Evolutionary conservation across 2,113 vertebrate genomes (phyloP).

Genomic region (Pungitius pungitius): DNA sequence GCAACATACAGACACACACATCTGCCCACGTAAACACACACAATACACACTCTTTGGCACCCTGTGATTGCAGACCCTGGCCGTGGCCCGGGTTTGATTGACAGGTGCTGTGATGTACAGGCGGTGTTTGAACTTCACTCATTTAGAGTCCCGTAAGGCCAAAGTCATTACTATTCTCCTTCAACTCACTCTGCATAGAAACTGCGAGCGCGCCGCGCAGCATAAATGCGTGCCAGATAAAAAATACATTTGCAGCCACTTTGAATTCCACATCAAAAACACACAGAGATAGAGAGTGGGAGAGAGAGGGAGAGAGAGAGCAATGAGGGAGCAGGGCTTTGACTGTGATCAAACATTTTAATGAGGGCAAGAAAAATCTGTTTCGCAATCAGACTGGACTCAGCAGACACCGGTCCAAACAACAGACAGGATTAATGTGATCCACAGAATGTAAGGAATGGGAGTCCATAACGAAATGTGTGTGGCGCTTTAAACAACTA

Average conservation of each 20-base stretch:
- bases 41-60: constrained; percentile 73
- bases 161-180: constrained; percentile 93
- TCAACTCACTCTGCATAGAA: constrained; percentile 90
- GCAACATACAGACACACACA: constrained; percentile 31
- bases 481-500: constrained; percentile 33
- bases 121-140: constrained; percentile 93
- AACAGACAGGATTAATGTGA: constrained; percentile 5
- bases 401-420: background rate
- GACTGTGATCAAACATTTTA: constrained; percentile 83
- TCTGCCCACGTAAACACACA: constrained; percentile 16
- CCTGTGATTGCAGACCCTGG: constrained; percentile 66
- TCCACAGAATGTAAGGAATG: background rate
- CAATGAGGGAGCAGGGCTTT: constrained; percentile 8
- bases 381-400: constrained; percentile 29
- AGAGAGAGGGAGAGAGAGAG: background rate
- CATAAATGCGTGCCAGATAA: constrained; percentile 87
- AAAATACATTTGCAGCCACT: constrained; percentile 90
- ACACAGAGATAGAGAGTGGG: constrained; percentile 15
- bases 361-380: constrained; percentile 73
- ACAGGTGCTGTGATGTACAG: constrained; percentile 91
- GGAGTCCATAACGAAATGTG: constrained; percentile 3
- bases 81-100: constrained; percentile 82
- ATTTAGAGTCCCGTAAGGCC: constrained; percentile 90
- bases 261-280: constrained; percentile 92
- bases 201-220: constrained; percentile 77